phyloP scores from a whole-genome alignment of 2,888 invertebrate species.

The Calameuta pallipes region DNA sequence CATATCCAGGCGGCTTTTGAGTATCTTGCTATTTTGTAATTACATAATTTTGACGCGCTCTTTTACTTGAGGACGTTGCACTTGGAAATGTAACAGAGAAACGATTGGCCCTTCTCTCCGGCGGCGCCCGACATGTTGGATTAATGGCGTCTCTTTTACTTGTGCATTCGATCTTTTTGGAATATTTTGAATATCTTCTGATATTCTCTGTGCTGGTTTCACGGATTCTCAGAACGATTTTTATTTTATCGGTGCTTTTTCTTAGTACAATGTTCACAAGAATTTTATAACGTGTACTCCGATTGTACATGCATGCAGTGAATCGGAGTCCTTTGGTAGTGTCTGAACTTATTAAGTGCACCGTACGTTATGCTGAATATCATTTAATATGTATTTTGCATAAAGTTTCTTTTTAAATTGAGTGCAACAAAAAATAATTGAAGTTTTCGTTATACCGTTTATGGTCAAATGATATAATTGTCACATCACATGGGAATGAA shows the following conservation, averaged over 20 bases:
- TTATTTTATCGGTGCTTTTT: neutral
- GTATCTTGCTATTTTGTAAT: neutral
- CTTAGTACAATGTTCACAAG: neutral
- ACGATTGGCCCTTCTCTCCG: constrained; percentile 28
- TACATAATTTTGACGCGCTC: constrained; percentile 6
- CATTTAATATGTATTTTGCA: neutral
- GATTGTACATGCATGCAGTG: neutral
- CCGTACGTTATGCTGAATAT: neutral
- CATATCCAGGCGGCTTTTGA: neutral
- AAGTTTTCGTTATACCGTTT: neutral
- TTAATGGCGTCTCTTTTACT: constrained; percentile 42
- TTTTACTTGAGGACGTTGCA: neutral
- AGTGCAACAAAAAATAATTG: neutral
- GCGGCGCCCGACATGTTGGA: constrained; percentile 42
- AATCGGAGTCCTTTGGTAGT: neutral
- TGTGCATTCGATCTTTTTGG: constrained; percentile 16
- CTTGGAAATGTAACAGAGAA: neutral
- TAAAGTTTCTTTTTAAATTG: neutral
- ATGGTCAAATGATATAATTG: neutral
- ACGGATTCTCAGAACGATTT: neutral
- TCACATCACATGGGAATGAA: neutral
- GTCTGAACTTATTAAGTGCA: neutral
- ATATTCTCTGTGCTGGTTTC: neutral
- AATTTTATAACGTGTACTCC: neutral
- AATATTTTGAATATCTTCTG: constrained; percentile 1